Conservation (phyloP, 2,888 invertebrate species). For the Syrphus vitripennis region DNA sequence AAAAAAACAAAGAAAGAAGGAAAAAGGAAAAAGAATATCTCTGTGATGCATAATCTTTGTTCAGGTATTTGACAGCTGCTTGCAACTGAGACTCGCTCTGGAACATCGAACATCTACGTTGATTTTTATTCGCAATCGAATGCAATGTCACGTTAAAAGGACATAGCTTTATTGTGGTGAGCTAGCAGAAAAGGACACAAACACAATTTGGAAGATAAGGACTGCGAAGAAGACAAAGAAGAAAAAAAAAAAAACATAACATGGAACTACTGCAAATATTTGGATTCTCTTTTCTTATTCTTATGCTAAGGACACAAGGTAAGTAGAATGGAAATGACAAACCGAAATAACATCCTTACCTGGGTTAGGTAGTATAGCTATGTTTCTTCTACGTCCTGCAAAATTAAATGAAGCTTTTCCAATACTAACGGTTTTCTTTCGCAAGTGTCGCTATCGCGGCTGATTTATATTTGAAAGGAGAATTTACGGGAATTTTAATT, state of each 20-base stretch:
- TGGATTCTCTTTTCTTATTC: slow-evolving; percentile 77
- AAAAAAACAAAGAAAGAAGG: not conserved
- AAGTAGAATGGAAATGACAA: slow-evolving; percentile 71
- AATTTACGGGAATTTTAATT: slow-evolving; percentile 76
- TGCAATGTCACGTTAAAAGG: slow-evolving; percentile 53
- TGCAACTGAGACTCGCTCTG: slow-evolving; percentile 36
- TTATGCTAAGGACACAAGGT: slow-evolving; percentile 78
- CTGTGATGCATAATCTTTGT: slow-evolving; percentile 57
- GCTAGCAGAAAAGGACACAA: slow-evolving; percentile 13
- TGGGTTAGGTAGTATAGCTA: too few relatives aligned
- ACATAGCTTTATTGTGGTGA: slow-evolving; percentile 23
- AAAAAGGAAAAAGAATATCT: not conserved
- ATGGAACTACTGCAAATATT: slow-evolving; percentile 78
- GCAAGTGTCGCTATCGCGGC: slow-evolving; percentile 43
- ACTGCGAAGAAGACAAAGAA: slow-evolving; percentile 27
- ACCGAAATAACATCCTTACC: not conserved
- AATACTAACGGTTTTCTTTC: not conserved
- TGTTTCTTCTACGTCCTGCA: not conserved
- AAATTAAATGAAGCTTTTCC: slow-evolving; percentile 31
- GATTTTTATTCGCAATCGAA: slow-evolving; percentile 41
- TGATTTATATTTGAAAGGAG: slow-evolving; percentile 74
- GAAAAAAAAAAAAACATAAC: slow-evolving; percentile 77
- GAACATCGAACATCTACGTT: slow-evolving; percentile 56
- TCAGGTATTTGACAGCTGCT: slow-evolving; percentile 44
- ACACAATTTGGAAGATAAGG: slow-evolving; percentile 16